Evolutionary conservation across 2,888 invertebrate genomes (phyloP), one percentile per base, ranked within the genome.

Genomic region (Drosophila setosimentum): DNA sequence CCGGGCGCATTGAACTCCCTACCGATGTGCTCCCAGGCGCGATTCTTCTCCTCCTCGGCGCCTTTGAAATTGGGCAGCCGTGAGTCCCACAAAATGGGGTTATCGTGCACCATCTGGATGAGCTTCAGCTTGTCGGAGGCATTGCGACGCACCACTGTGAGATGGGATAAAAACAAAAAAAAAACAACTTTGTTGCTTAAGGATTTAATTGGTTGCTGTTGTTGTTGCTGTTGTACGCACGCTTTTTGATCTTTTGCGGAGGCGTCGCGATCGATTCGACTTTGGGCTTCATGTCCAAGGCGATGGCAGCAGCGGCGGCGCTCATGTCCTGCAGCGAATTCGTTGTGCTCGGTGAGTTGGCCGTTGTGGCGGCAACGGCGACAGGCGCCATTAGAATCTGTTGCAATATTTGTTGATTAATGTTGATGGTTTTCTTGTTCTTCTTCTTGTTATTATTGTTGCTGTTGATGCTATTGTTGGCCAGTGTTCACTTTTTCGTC

Each of bases 61-160:
- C 92, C 92, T 67, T 92, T 92, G 58, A 92, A 92, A 69, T 92
- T 92, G 32, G 92, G 92, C 61, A 92, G 58, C 4, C 92, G 92
- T 0, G 92, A 92, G 54, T 92, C 92, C 92, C 92, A 92, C 49
- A 92, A 69, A 21, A 92, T 92, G 40, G 93, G 92, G 80, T 93
- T 92, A 45, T 91, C 91, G 65, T 92, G 93, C 29, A 92, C 92
- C 92, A 92, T 92, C 78, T 92, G 93, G 65, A 92, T 92, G 42
- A 92, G 91, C 75, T 92, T 93, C 32, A 92, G 73, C 69, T 92
- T 92, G 75, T 92, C 92, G 68, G 93, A 92, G 49, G 92, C 93
- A 75, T 92, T 92, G 32, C 92, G 93, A 27, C 92, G 92, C 70
- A 93, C 93, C 91, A 92, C 92, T 92, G 85, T 65, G 1, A 16